Evolutionary conservation across 2,113 vertebrate genomes (phyloP).

Genomic region (Chiloscyllium plagiosum): DNA sequence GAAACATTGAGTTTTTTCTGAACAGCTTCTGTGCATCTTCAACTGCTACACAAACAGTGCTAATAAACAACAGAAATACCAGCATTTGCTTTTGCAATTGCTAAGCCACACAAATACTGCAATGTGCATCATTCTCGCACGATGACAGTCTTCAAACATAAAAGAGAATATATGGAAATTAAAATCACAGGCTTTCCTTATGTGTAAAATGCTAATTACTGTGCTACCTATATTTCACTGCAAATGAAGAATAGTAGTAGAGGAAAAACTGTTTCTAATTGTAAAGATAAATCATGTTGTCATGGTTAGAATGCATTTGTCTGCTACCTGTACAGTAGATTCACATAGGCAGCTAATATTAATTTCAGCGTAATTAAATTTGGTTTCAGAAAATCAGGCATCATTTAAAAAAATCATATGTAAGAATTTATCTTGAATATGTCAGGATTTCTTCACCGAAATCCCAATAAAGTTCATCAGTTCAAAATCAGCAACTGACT

Average conservation of each 20-base stretch:
- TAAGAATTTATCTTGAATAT: not conserved
- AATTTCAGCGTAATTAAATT: not conserved
- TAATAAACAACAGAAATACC: not conserved
- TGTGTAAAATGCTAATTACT: not conserved
- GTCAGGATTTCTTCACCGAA: not conserved
- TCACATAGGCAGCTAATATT: not conserved
- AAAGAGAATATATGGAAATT: not conserved
- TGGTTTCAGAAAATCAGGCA: not conserved
- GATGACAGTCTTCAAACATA: not conserved
- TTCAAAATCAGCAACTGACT: not conserved
- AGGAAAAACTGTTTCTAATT: not conserved
- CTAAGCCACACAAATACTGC: not conserved
- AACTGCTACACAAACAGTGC: not conserved
- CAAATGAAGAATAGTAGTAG: not conserved
- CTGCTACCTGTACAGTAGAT: not conserved
- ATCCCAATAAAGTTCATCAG: not conserved
- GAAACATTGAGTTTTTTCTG: not conserved
- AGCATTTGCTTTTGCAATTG: not conserved
- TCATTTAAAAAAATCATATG: not conserved
- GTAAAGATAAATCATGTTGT: not conserved
- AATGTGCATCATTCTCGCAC: not conserved
- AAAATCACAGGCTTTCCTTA: not conserved
- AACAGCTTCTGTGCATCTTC: not conserved
- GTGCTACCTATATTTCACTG: not conserved
- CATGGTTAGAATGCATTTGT: not conserved